phyloP scores from a whole-genome alignment of 2,113 vertebrate genomes.

The Protobothrops mucrosquamatus region DNA sequence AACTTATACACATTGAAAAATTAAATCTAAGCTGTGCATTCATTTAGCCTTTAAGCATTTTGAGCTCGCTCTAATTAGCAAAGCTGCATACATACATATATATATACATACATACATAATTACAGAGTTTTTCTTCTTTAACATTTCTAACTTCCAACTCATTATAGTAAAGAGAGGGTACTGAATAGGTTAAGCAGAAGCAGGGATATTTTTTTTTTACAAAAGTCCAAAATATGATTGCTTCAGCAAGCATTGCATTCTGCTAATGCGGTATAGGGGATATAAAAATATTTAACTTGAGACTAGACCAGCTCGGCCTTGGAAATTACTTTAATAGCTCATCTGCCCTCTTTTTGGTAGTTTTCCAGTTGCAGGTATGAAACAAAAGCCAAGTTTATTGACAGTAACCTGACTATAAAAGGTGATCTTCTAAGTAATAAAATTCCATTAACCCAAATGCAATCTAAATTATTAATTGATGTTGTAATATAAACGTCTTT shows the following conservation, averaged over 20 bases:
- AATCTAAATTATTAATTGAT: neutral
- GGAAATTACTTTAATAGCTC: neutral
- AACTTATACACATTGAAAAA: neutral
- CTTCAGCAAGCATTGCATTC: neutral
- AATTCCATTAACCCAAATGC: neutral
- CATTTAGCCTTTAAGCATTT: neutral
- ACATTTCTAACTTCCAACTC: neutral
- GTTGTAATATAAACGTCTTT: constrained; percentile 31
- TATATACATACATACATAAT: neutral
- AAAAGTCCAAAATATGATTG: neutral
- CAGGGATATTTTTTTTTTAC: neutral
- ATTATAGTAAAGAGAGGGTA: neutral
- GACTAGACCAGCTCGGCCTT: neutral
- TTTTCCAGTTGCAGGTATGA: constrained; percentile 26
- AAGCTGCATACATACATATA: neutral
- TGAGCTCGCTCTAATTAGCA: neutral
- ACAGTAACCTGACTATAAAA: constrained; percentile 1
- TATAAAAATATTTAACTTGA: neutral
- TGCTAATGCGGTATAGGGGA: neutral
- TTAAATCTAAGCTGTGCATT: neutral
- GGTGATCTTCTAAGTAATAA: neutral
- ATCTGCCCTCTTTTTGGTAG: constrained; percentile 8
- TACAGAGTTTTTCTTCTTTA: neutral
- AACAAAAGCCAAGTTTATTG: neutral
- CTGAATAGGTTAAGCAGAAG: neutral